phyloP scores from a whole-genome alignment of 2,113 vertebrate genomes.

The Vulpes vulpes region DNA sequence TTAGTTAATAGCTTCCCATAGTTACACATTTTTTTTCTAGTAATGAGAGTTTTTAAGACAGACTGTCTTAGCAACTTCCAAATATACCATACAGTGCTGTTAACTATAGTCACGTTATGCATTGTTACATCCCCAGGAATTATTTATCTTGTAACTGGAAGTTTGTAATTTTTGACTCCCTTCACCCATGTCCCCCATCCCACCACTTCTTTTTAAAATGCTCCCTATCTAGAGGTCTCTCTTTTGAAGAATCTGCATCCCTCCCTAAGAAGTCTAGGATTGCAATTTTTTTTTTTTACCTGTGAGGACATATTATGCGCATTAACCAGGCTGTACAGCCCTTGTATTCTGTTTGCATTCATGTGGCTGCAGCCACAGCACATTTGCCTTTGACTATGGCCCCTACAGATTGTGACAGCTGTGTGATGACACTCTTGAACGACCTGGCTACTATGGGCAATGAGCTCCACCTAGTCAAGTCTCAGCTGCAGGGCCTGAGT shows the following conservation, averaged over 20 bases:
- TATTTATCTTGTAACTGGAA: not conserved
- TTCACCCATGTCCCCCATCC: not conserved
- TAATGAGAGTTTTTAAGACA: not conserved
- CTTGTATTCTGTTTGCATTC: not conserved
- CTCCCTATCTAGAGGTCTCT: not conserved
- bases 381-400: constrained; percentile 51
- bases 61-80: not conserved
- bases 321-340: not conserved
- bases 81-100: not conserved
- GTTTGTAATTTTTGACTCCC: not conserved
- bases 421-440: constrained; percentile 92
- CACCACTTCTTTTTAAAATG: not conserved
- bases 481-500: constrained; percentile 88
- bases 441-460: constrained; percentile 91
- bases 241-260: not conserved
- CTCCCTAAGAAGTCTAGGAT: not conserved
- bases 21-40: not conserved
- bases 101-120: not conserved
- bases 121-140: not conserved
- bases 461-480: constrained; percentile 90
- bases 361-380: not conserved
- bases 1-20: not conserved
- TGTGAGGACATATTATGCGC: fast-evolving
- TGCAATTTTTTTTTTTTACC: not conserved
- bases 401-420: constrained; percentile 94